A percentile compares a stretch with the other conserved stretches of the same genome.
phyloP scores from a whole-genome alignment of 2,888 invertebrate species.

The Polyommatus icarus region DNA sequence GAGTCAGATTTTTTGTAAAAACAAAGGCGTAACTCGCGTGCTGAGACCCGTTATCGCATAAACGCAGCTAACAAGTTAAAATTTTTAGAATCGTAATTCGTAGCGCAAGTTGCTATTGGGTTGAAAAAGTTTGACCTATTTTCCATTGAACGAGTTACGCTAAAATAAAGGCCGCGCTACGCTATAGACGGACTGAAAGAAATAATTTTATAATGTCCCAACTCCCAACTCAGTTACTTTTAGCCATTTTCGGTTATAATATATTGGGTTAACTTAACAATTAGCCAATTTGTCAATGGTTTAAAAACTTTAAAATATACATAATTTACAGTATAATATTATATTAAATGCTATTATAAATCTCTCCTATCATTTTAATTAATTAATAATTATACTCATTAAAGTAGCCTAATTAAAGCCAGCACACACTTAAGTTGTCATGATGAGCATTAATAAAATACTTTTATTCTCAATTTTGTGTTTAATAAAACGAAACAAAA shows the following conservation, averaged over 20 bases:
- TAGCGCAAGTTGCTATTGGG: slow-evolving; percentile 4
- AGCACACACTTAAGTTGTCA: not conserved
- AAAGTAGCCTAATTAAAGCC: not conserved
- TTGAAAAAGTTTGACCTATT: slow-evolving; percentile 25
- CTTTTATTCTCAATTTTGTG: not conserved
- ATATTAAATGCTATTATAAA: not conserved
- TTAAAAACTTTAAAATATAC: not conserved
- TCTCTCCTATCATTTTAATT: not conserved
- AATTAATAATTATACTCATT: not conserved
- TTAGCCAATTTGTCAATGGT: not conserved
- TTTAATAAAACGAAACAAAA: not conserved
- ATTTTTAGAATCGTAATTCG: slow-evolving; percentile 12
- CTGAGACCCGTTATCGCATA: slow-evolving; percentile 19
- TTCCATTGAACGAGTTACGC: slow-evolving; percentile 7
- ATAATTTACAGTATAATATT: not conserved
- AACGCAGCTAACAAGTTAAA: slow-evolving; percentile 23
- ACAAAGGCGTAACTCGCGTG: slow-evolving; percentile 26
- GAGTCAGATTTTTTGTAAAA: slow-evolving; percentile 30
- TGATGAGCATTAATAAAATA: not conserved
- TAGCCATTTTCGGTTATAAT: not conserved
- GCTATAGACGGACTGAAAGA: not conserved
- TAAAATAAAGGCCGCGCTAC: slow-evolving; percentile 1
- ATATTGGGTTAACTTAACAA: not conserved
- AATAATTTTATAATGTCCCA: not conserved
- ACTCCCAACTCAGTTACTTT: not conserved